Evolutionary conservation across 2,113 vertebrate species (phyloP), one percentile per base, ranked within the genome.

Genomic region (Dicentrarchus labrax): DNA sequence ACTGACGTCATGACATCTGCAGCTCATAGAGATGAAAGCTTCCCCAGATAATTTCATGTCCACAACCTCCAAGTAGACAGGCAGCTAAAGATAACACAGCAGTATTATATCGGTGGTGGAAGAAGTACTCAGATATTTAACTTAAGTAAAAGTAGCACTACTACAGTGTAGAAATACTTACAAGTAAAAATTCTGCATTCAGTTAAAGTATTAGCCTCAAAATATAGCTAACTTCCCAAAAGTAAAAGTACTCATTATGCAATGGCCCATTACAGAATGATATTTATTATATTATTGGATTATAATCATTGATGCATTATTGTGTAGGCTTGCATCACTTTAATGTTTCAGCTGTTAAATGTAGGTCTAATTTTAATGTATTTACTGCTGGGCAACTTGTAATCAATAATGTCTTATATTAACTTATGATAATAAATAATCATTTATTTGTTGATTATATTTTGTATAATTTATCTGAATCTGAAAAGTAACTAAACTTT

Each of bases 1-100:
- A 84, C 87, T 96, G 96, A 96, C 93, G 96, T 97, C 96, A 96
- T 95, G 94, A 95, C 94, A 96, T 96, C 95, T 94, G 95, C 94
- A 94, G 94, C 85, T 94, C 94, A 91, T 91, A 17, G 83, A 96
- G 94, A 96, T 96, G 96, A 96, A 96, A 96, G 95, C 3, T 54
- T 43, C 36, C 8, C 12, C 24, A 74, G 45, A 45, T 65, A 71
- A 60, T 39, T 65, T 8, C 4, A 48, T 17, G 38, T 36, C 6
- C 1, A 69, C 48, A 36, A 2, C 7, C 15, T 71, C 38, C 36
- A 51, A 67, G 64, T 4, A 66, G 5, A 82, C 50, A 22, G 8
- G 30, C 41, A 38, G 48, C 56, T 67, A 6, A 54, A 30, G 41
- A 22, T 24, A 10, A 9, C 15, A 43, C 56, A 39, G n/a, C 22